A percentile compares a stretch with the other conserved stretches of the same genome.
Evolutionary conservation across 2,797 vertebrate genomes (phyloP).

Genomic region (Bradypodion pumilum): DNA sequence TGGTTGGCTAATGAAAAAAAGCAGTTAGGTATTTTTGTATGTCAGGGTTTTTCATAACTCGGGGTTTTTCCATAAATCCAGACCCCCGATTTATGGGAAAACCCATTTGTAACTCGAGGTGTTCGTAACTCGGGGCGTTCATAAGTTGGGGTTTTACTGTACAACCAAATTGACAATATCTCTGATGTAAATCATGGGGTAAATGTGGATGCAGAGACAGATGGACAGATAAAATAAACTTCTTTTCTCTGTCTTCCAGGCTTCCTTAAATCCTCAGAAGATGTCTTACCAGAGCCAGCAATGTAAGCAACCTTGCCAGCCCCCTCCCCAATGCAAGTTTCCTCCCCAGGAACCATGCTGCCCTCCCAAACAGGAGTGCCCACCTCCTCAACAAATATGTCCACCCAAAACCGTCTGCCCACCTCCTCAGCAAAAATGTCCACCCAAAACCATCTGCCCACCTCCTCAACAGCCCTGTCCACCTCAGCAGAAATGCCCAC

Average conservation of each 20-base stretch:
- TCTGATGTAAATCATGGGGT: too few relatives aligned
- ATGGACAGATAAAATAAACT: not conserved
- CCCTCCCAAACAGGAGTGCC: not conserved
- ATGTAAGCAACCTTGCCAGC: not conserved
- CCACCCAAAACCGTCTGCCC: not conserved
- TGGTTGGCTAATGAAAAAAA: too few relatives aligned
- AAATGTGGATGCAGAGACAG: not conserved
- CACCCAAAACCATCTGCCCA: not conserved
- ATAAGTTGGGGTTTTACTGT: too few relatives aligned
- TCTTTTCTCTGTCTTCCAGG: not conserved
- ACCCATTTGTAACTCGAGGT: too few relatives aligned
- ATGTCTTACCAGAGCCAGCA: slow-evolving; percentile 17
- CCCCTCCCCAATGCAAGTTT: not conserved
- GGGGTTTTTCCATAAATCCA: too few relatives aligned
- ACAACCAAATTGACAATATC: too few relatives aligned
- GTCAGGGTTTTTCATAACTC: too few relatives aligned
- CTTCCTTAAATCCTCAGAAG: not conserved
- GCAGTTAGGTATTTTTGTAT: too few relatives aligned
- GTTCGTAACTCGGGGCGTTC: too few relatives aligned
- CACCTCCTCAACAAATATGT: not conserved
- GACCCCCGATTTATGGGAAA: too few relatives aligned
- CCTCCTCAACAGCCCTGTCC: not conserved
- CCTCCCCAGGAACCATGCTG: not conserved
- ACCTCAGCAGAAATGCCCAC: not conserved
- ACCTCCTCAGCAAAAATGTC: not conserved